phyloP scores from a whole-genome alignment of 2,113 vertebrate species.

The Prionailurus bengalensis region DNA sequence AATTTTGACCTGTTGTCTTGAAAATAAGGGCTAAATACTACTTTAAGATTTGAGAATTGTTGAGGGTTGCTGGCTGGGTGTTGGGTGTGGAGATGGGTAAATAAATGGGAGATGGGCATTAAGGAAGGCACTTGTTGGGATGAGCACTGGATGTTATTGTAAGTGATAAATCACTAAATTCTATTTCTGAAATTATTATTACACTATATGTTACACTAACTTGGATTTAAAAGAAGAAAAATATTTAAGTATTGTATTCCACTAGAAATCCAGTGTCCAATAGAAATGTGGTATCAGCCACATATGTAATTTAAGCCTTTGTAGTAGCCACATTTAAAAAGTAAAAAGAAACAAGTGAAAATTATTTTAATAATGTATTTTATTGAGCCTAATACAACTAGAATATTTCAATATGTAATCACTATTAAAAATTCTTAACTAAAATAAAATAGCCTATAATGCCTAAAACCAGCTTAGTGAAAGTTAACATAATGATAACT shows the following conservation, averaged over 20 bases:
- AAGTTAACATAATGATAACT: not conserved
- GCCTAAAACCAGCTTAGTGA: not conserved
- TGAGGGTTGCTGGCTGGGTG: too few relatives aligned
- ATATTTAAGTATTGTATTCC: slow-evolving; percentile 17
- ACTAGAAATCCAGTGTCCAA: not conserved
- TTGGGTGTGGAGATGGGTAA: too few relatives aligned
- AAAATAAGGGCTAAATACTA: not conserved
- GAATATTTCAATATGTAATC: not conserved
- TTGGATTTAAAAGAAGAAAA: too few relatives aligned
- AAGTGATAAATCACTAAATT: too few relatives aligned
- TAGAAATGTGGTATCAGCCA: not conserved
- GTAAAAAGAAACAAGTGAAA: not conserved
- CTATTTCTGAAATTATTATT: too few relatives aligned
- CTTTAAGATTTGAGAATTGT: not conserved
- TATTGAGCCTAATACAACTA: not conserved
- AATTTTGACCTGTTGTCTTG: slow-evolving; percentile 18
- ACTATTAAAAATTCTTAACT: slow-evolving; percentile 36
- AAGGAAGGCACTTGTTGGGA: too few relatives aligned
- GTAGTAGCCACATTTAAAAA: not conserved
- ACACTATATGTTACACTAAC: too few relatives aligned
- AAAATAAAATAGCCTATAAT: not conserved
- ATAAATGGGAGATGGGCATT: too few relatives aligned
- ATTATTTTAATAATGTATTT: slow-evolving; percentile 46
- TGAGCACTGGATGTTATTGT: too few relatives aligned
- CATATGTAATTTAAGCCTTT: not conserved